A percentile compares a stretch with the other conserved stretches of the same genome.
These are phyloP conservation scores for Gadopsis bispinosus DNA, from an alignment of 2,797 vertebrate species.

Conservation along the genomic window DNA sequence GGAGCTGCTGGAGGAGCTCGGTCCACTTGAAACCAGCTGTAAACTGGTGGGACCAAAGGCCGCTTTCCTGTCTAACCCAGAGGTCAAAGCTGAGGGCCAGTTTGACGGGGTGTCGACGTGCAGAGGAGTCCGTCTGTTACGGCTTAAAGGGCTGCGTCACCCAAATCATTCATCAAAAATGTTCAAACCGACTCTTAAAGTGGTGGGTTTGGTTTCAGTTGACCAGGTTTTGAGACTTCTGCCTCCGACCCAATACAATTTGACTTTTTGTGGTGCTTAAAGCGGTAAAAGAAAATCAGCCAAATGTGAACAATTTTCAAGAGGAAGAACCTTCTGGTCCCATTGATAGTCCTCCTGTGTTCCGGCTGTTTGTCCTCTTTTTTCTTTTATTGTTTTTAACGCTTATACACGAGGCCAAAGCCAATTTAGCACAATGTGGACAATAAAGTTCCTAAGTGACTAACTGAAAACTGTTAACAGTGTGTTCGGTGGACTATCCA, in stretches of 20 bases:
- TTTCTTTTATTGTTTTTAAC: not conserved
- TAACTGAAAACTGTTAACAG: not conserved
- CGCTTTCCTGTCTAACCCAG: constrained; percentile 84
- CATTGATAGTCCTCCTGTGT: not conserved
- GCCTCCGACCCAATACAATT: not conserved
- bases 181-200: not conserved
- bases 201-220: not conserved
- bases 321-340: not conserved
- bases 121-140: constrained; percentile 87
- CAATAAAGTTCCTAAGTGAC: not conserved
- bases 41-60: constrained; percentile 87
- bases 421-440: not conserved
- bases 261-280: not conserved
- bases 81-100: constrained; percentile 88
- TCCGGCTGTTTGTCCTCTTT: not conserved
- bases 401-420: not conserved
- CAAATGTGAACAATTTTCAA: not conserved
- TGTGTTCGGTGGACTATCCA: not conserved
- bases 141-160: constrained; percentile 77
- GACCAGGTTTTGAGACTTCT: not conserved
- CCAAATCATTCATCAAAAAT: not conserved
- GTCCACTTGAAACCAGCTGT: constrained; percentile 88
- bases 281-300: not conserved
- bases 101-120: constrained; percentile 85
- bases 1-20: constrained; percentile 76